Conservation (phyloP, 2,888 invertebrate species). For the Nemotelus pantherinus region DNA sequence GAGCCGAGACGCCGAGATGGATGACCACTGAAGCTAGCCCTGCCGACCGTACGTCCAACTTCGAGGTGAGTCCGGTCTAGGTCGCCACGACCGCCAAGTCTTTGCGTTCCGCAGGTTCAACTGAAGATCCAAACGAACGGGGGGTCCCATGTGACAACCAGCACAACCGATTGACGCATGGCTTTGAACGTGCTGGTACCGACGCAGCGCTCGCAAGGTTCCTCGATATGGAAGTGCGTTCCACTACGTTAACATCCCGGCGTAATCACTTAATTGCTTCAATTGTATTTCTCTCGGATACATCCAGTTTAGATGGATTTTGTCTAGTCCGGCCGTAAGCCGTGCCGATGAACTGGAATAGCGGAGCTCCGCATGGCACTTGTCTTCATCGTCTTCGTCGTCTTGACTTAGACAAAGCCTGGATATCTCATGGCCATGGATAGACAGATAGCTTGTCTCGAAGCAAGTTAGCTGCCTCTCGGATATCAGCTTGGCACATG, state of each 20-base stretch:
- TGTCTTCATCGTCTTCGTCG: not conserved
- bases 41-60: not conserved
- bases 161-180: not conserved
- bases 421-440: too few species aligned
- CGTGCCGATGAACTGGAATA: not conserved
- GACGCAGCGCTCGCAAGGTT: slow-evolving; percentile 2
- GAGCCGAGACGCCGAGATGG: slow-evolving; percentile 6
- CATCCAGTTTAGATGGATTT: slow-evolving; percentile 24
- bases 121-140: not conserved
- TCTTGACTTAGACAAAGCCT: too few species aligned
- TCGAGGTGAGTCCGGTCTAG: slow-evolving; percentile 4
- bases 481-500: slow-evolving; percentile 34
- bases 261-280: slow-evolving; percentile 42
- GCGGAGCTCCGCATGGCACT: slow-evolving; percentile 22
- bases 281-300: slow-evolving; percentile 26
- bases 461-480: not conserved
- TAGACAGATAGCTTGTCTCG: too few species aligned
- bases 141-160: slow-evolving; percentile 35
- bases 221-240: slow-evolving; percentile 20
- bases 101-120: not conserved
- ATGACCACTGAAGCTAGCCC: slow-evolving; percentile 19
- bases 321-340: not conserved
- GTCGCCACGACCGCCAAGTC: slow-evolving; percentile 20
- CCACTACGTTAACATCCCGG: slow-evolving; percentile 11
- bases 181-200: too few species aligned